phyloP scores from a whole-genome alignment of 2,888 invertebrate genomes.

The Philereme vetulata region DNA sequence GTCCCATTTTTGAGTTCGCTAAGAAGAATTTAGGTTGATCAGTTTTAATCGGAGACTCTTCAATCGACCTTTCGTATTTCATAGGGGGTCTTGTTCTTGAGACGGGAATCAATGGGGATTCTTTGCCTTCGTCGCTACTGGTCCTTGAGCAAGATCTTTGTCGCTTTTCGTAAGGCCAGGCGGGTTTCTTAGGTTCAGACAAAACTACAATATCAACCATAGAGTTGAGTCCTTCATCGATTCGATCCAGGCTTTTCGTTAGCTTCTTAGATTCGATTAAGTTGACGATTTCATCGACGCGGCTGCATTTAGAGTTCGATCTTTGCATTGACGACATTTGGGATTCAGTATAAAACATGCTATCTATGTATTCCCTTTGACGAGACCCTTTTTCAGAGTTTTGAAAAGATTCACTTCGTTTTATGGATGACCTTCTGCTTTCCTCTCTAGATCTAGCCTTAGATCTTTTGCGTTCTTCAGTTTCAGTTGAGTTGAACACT shows the following conservation, averaged over 20 bases:
- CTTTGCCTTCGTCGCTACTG: constrained; percentile 68
- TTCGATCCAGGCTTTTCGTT: constrained; percentile 91
- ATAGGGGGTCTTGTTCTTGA: constrained; percentile 53
- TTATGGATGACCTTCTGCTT: constrained; percentile 62
- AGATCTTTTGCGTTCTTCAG: constrained; percentile 63
- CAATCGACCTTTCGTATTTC: constrained; percentile 60
- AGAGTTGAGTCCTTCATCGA: constrained; percentile 88
- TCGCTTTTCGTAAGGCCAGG: constrained; percentile 72
- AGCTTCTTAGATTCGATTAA: constrained; percentile 85
- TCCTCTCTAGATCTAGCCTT: constrained; percentile 72
- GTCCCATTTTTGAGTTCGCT: constrained; percentile 63
- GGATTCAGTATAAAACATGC: constrained; percentile 82
- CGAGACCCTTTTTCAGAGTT: constrained; percentile 73
- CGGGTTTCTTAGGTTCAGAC: constrained; percentile 76
- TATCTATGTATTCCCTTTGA: constrained; percentile 82
- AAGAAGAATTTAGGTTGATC: constrained; percentile 69
- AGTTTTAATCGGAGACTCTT: constrained; percentile 55
- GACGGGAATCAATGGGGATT: constrained; percentile 67
- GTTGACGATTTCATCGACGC: constrained; percentile 79
- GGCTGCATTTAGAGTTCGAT: constrained; percentile 60
- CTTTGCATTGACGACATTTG: constrained; percentile 68
- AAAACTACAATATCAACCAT: constrained; percentile 89
- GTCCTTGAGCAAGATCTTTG: constrained; percentile 72
- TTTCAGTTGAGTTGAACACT: constrained; percentile 83
- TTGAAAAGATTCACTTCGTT: constrained; percentile 80